Base-by-base conservation (phyloP, 2,888 invertebrate species). In the Gryllus longicercus region DNA sequence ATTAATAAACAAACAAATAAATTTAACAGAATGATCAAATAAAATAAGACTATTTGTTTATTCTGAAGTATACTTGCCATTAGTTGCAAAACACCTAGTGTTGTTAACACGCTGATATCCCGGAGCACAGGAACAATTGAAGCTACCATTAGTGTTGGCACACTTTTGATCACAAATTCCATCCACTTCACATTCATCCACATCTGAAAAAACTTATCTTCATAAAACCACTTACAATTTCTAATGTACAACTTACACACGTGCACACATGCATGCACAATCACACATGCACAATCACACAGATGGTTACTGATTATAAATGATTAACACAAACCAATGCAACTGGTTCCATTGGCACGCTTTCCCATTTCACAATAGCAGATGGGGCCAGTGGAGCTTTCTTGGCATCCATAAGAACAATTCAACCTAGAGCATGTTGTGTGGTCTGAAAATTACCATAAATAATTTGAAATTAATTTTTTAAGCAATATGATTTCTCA, bases 81-180 rank as follows among this genome's bases (percentile, higher is more conserved):
- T 93, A 81, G 92, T 86, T 38, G 93, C 94, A 79, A 86, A 85
- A 87, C 96, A 96, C 82, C 89, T 87, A 82, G 89, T 89, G 18
- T 88, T 89, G 84, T 90, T 90, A 18, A 63, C n/a, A 79, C 88
- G 86, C 80, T 86, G 86, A 87, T 96, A 96, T 2, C 96, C 95
- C 21, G 88, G 85, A 3, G 90, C 91, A 89, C 96, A 96, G 16
- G 89, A 87, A 88, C 96, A 97, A 76, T 88, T 86, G 87, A 89
- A 95, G 63, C 92, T 91, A 82, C 93, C 92, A 50, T 88, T 87
- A 21, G 90, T 90, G 88, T 94, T 94, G 84, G 84, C 88, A 87
- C 95, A 95, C 74, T 88, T 85, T 87, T 95, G 95, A 85, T 94
- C 92, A 87, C 95, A 95, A 78, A 91, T 87, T 76, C 91, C 92